Evolutionary conservation across 2,113 vertebrate genomes (phyloP).

Genomic region (Camelus bactrianus): DNA sequence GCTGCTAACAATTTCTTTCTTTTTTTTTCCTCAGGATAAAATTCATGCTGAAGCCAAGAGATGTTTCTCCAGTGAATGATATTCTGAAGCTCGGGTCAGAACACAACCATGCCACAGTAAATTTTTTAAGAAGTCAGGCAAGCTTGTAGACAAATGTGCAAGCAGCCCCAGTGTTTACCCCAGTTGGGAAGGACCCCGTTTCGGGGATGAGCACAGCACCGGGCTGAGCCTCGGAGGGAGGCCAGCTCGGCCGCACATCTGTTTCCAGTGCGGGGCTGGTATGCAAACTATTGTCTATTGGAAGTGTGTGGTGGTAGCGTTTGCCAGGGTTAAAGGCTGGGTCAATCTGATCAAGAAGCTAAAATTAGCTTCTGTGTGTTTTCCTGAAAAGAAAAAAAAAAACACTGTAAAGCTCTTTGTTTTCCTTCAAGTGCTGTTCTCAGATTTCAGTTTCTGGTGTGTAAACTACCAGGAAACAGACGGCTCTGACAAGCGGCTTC

Average conservation of each 20-base stretch:
- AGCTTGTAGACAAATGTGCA: conserved; percentile 77
- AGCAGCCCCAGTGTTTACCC: conserved; percentile 80
- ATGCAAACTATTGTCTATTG: conserved; percentile 94
- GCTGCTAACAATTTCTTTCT: conserved; percentile 94
- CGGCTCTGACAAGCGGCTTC: conserved; percentile 79
- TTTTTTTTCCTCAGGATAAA: conserved; percentile 89
- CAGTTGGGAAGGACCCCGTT: conserved; percentile 81
- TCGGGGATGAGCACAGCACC: conserved; percentile 73
- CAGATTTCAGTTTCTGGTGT: conserved; percentile 86
- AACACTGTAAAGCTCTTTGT: conserved; percentile 90
- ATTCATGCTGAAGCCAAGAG: conserved; percentile 93
- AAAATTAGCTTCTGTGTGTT: conserved; percentile 94
- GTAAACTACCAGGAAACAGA: conserved; percentile 86
- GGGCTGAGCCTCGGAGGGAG: conserved; percentile 79
- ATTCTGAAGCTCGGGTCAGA: conserved; percentile 87
- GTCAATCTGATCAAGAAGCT: conserved; percentile 94
- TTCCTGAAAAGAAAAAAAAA: conserved; percentile 88
- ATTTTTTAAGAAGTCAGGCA: conserved; percentile 80
- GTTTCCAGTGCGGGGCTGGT: conserved; percentile 91
- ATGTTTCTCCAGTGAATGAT: conserved; percentile 88
- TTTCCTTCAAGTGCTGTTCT: conserved; percentile 88
- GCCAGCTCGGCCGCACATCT: conserved; percentile 87
- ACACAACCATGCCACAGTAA: conserved; percentile 85
- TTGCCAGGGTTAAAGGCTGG: conserved; percentile 94
- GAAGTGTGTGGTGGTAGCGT: conserved; percentile 92